Evolutionary conservation across 1,140 invertebrate genomes (phyloP).

Genomic region (Atta cephalotes): DNA sequence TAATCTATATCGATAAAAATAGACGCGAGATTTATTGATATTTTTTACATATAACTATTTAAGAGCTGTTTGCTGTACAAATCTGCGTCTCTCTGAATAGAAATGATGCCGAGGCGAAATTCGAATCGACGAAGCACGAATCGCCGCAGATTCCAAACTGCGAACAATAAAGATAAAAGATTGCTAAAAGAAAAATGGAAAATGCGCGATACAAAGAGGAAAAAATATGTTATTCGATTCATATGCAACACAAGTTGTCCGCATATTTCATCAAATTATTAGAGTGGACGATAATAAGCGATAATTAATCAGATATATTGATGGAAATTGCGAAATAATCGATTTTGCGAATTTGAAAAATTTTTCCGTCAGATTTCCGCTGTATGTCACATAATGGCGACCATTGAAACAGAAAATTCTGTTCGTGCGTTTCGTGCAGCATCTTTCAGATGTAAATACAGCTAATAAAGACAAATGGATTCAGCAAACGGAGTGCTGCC

Average conservation of each 20-base stretch:
- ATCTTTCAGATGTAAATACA: slow-evolving; percentile 49
- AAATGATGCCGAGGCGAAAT: neutral
- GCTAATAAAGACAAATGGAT: slow-evolving; percentile 52
- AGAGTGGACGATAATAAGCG: slow-evolving; percentile 42
- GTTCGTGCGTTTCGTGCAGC: slow-evolving; percentile 5
- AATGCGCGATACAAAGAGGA: neutral
- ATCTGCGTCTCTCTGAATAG: neutral
- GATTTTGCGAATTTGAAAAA: neutral
- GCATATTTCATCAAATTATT: slow-evolving; percentile 27
- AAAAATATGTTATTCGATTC: neutral
- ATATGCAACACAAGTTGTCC: neutral
- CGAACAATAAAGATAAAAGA: neutral
- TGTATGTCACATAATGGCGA: neutral
- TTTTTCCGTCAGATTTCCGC: neutral
- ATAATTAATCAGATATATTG: slow-evolving; percentile 65
- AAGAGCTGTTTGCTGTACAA: neutral
- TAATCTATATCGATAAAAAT: too few species aligned
- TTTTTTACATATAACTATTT: neutral
- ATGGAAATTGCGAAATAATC: slow-evolving; percentile 58
- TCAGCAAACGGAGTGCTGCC: neutral
- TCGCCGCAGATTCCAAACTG: neutral
- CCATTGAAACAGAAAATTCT: slow-evolving; percentile 29
- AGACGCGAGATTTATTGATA: neutral
- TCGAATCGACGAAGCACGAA: neutral
- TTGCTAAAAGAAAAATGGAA: neutral